phyloP scores from a whole-genome alignment of 2,888 invertebrate species.

The Strigamia crassipes region DNA sequence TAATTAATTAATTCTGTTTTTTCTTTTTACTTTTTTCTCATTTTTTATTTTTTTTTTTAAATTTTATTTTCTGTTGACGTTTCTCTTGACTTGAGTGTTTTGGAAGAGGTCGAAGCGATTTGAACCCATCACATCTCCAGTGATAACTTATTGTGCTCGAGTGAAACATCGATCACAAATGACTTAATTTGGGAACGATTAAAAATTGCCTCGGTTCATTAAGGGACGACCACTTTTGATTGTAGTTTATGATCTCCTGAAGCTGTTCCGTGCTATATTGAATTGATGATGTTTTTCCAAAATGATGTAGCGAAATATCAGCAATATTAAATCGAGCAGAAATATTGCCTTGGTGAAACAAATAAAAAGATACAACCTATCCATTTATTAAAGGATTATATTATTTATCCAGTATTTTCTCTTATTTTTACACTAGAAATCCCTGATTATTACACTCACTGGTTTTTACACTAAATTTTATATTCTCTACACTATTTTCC shows the following conservation, averaged over 20 bases:
- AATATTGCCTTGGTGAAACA: background rate
- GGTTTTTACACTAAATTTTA: too few relatives aligned
- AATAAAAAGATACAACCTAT: background rate
- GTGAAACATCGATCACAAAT: constrained; percentile 2
- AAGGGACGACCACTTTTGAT: background rate
- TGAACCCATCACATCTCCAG: background rate
- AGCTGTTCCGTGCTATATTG: background rate
- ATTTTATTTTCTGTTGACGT: background rate
- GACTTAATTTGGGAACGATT: background rate
- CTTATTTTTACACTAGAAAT: too few relatives aligned
- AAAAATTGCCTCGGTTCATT: background rate
- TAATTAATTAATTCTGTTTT: constrained; percentile 12
- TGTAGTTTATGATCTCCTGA: background rate
- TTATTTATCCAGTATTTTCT: too few relatives aligned
- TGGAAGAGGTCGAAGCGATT: too few relatives aligned
- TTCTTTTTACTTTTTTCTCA: background rate
- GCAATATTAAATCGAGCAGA: too few relatives aligned
- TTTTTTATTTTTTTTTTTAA: background rate
- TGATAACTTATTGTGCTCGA: background rate
- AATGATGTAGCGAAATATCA: too few relatives aligned
- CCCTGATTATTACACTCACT: too few relatives aligned
- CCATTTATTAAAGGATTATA: too few relatives aligned
- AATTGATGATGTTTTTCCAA: background rate
- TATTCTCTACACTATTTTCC: too few relatives aligned
- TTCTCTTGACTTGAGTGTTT: background rate